Conservation (phyloP, 2,888 invertebrate species). For the Patella depressa region DNA sequence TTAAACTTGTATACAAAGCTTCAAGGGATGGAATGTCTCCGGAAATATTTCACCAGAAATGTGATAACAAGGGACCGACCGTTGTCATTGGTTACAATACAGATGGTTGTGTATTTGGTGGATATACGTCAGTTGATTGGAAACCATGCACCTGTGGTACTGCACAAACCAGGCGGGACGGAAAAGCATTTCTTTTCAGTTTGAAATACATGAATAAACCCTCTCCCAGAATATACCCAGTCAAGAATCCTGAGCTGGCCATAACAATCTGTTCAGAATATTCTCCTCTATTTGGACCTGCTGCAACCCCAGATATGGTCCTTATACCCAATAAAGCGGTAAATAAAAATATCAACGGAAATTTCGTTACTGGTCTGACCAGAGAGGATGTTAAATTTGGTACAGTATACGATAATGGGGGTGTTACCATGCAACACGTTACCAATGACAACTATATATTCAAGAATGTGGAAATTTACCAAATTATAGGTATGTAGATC, state of each 20-base stretch:
- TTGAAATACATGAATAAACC: conserved; percentile 29
- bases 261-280: conserved; percentile 18
- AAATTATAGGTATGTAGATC: conserved; percentile 33
- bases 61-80: conserved; percentile 46
- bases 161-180: conserved; percentile 20
- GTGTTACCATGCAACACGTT: conserved; percentile 11
- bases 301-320: conserved; percentile 27
- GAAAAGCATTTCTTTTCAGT: conserved; percentile 41
- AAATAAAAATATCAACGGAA: conserved; percentile 13
- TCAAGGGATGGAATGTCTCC: conserved; percentile 38
- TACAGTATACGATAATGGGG: conserved; percentile 12
- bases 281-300: conserved; percentile 35
- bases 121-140: conserved; percentile 39
- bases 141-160: conserved; percentile 14
- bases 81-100: conserved; percentile 44
- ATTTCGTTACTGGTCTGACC: neutral
- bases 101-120: conserved; percentile 40
- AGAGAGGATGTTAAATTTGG: neutral
- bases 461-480: conserved; percentile 43
- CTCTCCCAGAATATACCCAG: conserved; percentile 29
- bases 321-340: conserved; percentile 13
- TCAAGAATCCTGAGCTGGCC: conserved; percentile 16
- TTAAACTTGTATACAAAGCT: conserved; percentile 29
- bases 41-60: conserved; percentile 41
- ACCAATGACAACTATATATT: conserved; percentile 29